A percentile compares a stretch with the other conserved stretches of the same genome.
These are phyloP conservation scores for Microtus montanus DNA, from an alignment of 2,113 vertebrate genomes.

Conservation along the genomic window DNA sequence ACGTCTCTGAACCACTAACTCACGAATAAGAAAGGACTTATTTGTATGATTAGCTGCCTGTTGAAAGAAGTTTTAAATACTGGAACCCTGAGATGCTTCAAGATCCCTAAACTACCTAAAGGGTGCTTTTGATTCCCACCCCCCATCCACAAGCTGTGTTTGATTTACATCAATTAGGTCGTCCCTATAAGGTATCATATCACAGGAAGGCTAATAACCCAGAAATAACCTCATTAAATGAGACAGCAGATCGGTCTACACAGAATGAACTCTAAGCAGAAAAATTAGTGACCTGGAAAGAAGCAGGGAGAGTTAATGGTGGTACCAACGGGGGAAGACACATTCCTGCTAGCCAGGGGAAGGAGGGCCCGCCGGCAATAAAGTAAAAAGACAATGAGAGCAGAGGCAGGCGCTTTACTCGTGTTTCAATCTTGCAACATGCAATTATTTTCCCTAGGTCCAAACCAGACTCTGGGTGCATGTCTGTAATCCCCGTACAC, in stretches of 20 bases:
- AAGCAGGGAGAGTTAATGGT: slow-evolving; percentile 95
- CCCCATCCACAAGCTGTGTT: slow-evolving; percentile 89
- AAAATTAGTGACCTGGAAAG: slow-evolving; percentile 99
- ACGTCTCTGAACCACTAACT: slow-evolving; percentile 92
- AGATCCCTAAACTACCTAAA: slow-evolving; percentile 81
- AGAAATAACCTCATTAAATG: slow-evolving; percentile 99
- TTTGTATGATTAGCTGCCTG: slow-evolving; percentile 87
- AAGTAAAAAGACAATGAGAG: slow-evolving; percentile 81
- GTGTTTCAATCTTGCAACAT: slow-evolving; percentile 76
- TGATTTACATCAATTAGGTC: slow-evolving; percentile 99
- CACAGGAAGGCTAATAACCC: slow-evolving; percentile 99
- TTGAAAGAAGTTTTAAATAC: slow-evolving; percentile 81
- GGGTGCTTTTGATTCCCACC: slow-evolving; percentile 89
- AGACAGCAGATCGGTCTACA: slow-evolving; percentile 97
- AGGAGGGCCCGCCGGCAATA: slow-evolving; percentile 84
- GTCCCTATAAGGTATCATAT: slow-evolving; percentile 96
- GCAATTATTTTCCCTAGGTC: slow-evolving; percentile 61
- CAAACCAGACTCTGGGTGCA: slow-evolving; percentile 60
- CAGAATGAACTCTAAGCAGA: slow-evolving; percentile 99
- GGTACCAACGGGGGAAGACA: slow-evolving; percentile 87
- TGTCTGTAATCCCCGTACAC: not conserved
- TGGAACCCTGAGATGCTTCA: slow-evolving; percentile 78
- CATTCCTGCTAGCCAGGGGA: slow-evolving; percentile 88
- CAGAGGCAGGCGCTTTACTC: slow-evolving; percentile 64
- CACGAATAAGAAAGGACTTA: slow-evolving; percentile 92